These are phyloP conservation scores for Oncorhynchus clarkii DNA, from an alignment of 2,113 vertebrate genomes.

Conservation along the genomic window DNA sequence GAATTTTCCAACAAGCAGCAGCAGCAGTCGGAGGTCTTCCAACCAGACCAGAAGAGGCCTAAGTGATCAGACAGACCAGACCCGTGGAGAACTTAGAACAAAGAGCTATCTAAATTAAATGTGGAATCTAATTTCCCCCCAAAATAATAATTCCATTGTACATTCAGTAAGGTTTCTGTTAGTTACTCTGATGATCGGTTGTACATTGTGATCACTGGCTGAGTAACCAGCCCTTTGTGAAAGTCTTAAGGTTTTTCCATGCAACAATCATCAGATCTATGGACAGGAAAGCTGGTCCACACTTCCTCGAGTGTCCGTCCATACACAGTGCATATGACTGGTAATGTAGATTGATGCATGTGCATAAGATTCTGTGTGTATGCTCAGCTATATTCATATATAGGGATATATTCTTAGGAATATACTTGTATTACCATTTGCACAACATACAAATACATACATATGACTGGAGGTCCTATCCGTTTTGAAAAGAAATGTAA, in stretches of 20 bases:
- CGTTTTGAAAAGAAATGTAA: slow-evolving; percentile 12
- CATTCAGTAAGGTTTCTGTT: slow-evolving; percentile 41
- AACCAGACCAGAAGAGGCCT: not conserved
- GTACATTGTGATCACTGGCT: slow-evolving; percentile 25
- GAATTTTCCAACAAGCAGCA: slow-evolving; percentile 1
- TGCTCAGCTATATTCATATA: slow-evolving; percentile 37
- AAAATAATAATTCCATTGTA: slow-evolving; percentile 24
- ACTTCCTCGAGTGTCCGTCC: slow-evolving; percentile 9
- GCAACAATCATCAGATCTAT: slow-evolving; percentile 54
- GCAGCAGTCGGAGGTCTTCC: not conserved
- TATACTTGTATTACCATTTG: slow-evolving; percentile 17
- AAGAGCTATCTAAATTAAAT: not conserved
- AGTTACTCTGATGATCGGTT: slow-evolving; percentile 8
- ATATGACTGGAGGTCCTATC: not conserved
- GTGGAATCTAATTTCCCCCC: not conserved
- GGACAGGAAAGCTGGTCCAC: slow-evolving; percentile 29
- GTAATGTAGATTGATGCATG: slow-evolving; percentile 21
- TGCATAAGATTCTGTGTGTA: slow-evolving; percentile 39
- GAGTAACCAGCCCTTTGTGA: slow-evolving; percentile 40
- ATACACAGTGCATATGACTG: slow-evolving; percentile 13
- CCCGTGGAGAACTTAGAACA: not conserved
- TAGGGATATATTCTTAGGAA: slow-evolving; percentile 4
- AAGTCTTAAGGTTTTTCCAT: slow-evolving; percentile 62
- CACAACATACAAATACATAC: slow-evolving; percentile 26
- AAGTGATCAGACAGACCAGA: not conserved